A percentile compares a stretch with the other conserved stretches of the same genome.
phyloP scores from a whole-genome alignment of 2,113 vertebrate species.

The Gymnocephalus cernua region DNA sequence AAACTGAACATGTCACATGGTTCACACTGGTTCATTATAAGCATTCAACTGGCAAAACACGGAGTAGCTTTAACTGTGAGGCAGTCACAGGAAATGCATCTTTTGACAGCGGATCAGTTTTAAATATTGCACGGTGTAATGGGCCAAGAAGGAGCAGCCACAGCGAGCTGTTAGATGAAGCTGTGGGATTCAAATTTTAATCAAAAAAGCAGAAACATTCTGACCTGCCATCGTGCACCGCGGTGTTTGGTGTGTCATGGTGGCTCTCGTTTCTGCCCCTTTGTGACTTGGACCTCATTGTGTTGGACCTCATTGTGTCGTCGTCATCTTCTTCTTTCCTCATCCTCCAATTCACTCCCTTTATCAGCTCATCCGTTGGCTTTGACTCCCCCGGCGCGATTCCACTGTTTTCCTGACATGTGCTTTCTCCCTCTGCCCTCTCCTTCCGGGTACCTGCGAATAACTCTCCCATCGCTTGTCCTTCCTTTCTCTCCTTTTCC shows the following conservation, averaged over 20 bases:
- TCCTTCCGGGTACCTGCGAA: not conserved
- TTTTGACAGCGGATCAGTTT: not conserved
- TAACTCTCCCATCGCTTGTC: not conserved
- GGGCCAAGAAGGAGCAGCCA: not conserved
- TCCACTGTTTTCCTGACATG: not conserved
- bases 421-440: not conserved
- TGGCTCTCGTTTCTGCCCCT: constrained; percentile 80
- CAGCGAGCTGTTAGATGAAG: not conserved
- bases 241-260: constrained; percentile 78
- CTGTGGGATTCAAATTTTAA: not conserved
- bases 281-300: constrained; percentile 82
- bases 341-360: not conserved
- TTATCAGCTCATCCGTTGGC: not conserved
- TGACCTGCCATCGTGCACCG: constrained; percentile 89
- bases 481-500: constrained; percentile 55
- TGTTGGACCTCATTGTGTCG: too few species aligned
- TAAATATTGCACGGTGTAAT: not conserved
- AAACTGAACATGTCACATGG: not conserved
- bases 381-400: not conserved
- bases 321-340: not conserved
- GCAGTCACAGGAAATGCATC: not conserved
- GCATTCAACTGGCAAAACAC: not conserved
- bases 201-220: constrained; percentile 3
- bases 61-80: not conserved
- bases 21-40: not conserved